phyloP scores from a whole-genome alignment of 2,888 invertebrate genomes.

The Mythimna pallens region DNA sequence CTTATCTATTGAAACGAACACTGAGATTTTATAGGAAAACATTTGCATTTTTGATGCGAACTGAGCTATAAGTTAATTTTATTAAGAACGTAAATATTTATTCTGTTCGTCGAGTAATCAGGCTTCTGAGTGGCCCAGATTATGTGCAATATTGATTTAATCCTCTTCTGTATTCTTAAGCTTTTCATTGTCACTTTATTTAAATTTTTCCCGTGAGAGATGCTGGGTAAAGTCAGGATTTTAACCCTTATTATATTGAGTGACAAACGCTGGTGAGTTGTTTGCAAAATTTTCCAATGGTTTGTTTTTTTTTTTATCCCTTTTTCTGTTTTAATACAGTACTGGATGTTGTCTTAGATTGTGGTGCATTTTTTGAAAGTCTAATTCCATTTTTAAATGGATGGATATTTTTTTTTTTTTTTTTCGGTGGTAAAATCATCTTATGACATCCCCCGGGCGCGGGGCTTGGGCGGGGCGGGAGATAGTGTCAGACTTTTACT shows the following conservation, averaged over 20 bases:
- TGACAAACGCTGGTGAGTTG: conserved; percentile 9
- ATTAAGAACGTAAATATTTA: conserved; percentile 32
- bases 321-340: too few relatives aligned
- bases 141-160: conserved; percentile 35
- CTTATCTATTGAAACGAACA: conserved; percentile 8
- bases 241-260: conserved; percentile 22
- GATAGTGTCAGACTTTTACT: too few relatives aligned
- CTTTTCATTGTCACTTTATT: conserved; percentile 20
- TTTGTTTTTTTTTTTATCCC: not conserved
- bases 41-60: conserved; percentile 28
- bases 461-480: too few relatives aligned
- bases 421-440: too few relatives aligned
- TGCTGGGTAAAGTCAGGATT: not conserved
- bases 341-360: too few relatives aligned
- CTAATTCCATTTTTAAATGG: too few relatives aligned
- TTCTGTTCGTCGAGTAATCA: conserved; percentile 24
- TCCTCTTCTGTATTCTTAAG: conserved; percentile 16
- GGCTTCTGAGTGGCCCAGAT: conserved; percentile 26
- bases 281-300: not conserved
- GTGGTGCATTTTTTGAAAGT: too few relatives aligned
- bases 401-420: too few relatives aligned
- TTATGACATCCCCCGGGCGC: too few relatives aligned
- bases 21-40: conserved; percentile 18
- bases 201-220: conserved; percentile 13
- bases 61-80: conserved; percentile 31